Evolutionary conservation across 2,888 invertebrate genomes (phyloP).

Genomic region (Aelia acuminata): DNA sequence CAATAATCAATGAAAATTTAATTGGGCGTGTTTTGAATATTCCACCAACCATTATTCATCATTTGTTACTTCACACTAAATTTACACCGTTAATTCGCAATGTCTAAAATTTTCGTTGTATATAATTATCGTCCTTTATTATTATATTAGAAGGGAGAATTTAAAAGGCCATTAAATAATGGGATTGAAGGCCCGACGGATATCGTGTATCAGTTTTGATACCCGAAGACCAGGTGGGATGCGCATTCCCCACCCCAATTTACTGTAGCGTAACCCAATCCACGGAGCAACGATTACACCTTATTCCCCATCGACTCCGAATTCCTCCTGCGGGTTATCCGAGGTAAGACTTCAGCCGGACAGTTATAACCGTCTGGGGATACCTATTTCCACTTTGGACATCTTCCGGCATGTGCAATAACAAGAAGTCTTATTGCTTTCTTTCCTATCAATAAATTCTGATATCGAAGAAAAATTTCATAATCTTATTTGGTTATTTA

Average conservation of each 20-base stretch:
- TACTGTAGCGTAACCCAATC: not conserved
- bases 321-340: not conserved
- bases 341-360: not conserved
- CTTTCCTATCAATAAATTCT: not conserved
- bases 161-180: not conserved
- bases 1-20: too few species aligned
- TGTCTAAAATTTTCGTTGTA: too few species aligned
- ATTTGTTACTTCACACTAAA: not conserved
- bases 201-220: constrained; percentile 13
- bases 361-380: not conserved
- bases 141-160: not conserved
- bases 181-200: not conserved
- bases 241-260: not conserved
- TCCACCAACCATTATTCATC: too few species aligned
- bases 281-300: not conserved
- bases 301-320: not conserved
- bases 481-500: too few species aligned
- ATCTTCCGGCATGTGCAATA: not conserved
- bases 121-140: not conserved
- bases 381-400: not conserved
- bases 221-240: not conserved
- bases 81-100: too few species aligned
- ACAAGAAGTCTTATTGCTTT: not conserved
- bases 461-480: too few species aligned
- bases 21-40: too few species aligned